Evolutionary conservation across 2,888 invertebrate species (phyloP).

Genomic region (Spodoptera picta): DNA sequence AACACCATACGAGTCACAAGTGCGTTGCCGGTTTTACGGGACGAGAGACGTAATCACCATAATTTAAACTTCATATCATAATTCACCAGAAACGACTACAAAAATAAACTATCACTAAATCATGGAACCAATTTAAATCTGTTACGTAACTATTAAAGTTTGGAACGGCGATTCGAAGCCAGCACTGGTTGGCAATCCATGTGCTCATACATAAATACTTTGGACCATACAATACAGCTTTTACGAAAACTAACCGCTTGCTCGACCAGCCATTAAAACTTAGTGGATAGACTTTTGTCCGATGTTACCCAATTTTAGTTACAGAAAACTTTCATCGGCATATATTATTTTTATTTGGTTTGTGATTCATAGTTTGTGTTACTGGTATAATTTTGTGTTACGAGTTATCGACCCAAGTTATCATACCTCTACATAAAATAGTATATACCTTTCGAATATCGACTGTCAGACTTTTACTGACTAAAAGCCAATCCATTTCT

Average conservation of each 20-base stretch:
- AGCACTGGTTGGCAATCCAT: slow-evolving; percentile 51
- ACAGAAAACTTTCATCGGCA: slow-evolving; percentile 32
- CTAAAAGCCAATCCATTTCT: too few relatives aligned
- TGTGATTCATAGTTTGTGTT: slow-evolving; percentile 5
- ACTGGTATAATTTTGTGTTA: too few relatives aligned
- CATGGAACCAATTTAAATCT: slow-evolving; percentile 45
- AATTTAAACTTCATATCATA: background rate
- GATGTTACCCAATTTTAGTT: slow-evolving; percentile 52
- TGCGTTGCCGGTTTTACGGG: too few relatives aligned
- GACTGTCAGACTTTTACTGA: too few relatives aligned
- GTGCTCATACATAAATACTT: slow-evolving; percentile 52
- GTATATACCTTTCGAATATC: too few relatives aligned
- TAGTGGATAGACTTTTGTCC: slow-evolving; percentile 60
- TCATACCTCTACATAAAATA: too few relatives aligned
- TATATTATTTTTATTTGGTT: slow-evolving; percentile 23
- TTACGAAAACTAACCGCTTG: slow-evolving; percentile 61
- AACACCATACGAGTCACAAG: too few relatives aligned
- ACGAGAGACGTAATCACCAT: too few relatives aligned
- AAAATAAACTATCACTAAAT: slow-evolving; percentile 26
- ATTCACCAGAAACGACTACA: background rate
- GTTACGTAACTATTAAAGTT: slow-evolving; percentile 57
- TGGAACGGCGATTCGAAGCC: slow-evolving; percentile 33
- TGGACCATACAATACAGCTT: slow-evolving; percentile 56
- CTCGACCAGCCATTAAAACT: slow-evolving; percentile 67
- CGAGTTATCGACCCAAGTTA: too few relatives aligned